Percentiles rank a stretch among this genome's conserved stretches.
These are phyloP conservation scores for Lanistes nyassanus DNA, from an alignment of 1,140 invertebrate genomes.

Conservation along the genomic window DNA sequence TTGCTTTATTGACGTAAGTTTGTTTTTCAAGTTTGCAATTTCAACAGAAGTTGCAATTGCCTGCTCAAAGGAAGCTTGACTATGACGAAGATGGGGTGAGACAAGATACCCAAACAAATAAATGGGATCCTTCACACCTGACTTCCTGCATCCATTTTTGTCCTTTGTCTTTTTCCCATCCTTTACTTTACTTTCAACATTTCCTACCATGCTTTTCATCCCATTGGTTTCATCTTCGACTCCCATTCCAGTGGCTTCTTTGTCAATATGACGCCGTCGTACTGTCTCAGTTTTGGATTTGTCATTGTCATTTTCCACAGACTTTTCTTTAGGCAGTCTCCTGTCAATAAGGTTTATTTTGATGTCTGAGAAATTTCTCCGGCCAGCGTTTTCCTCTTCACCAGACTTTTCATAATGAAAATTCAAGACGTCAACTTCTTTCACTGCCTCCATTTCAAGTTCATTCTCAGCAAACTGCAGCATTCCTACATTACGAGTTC, in stretches of 20 bases:
- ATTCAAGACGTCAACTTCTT: slow-evolving; percentile 20
- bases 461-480: slow-evolving; percentile 37
- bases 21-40: slow-evolving; percentile 35
- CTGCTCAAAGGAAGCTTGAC: slow-evolving; percentile 39
- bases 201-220: not conserved
- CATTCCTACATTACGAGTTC: slow-evolving; percentile 29
- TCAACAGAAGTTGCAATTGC: slow-evolving; percentile 13
- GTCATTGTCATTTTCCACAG: no score
- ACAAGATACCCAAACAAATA: slow-evolving; percentile 53
- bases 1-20: slow-evolving; percentile 8
- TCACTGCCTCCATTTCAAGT: slow-evolving; percentile 29
- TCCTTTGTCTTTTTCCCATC: not conserved
- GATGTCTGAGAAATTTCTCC: no score
- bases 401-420: not conserved
- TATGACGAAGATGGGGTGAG: slow-evolving; percentile 43
- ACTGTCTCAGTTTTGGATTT: no score
- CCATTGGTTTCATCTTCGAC: no score
- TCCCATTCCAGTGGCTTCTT: no score
- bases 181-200: not conserved
- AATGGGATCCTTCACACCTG: slow-evolving; percentile 37
- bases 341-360: no score
- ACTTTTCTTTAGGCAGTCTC: no score
- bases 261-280: no score
- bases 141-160: not conserved
- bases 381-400: not conserved